phyloP scores from a whole-genome alignment of 2,797 vertebrate species.

The Mus minutoides region DNA sequence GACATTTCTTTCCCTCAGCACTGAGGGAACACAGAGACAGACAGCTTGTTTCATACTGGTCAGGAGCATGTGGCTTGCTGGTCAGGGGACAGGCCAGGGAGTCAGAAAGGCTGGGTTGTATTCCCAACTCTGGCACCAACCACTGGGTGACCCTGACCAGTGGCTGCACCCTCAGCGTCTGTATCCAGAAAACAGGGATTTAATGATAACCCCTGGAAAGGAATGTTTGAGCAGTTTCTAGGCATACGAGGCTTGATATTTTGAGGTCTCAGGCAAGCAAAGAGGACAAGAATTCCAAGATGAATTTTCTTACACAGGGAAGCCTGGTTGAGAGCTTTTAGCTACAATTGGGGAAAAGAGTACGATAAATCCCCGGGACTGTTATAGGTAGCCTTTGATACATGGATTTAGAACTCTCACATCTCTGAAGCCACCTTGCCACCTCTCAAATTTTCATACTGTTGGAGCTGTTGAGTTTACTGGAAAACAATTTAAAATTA shows the following conservation, averaged over 20 bases:
- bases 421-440: slow-evolving; percentile 51
- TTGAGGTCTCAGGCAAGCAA: slow-evolving; percentile 54
- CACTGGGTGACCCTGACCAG: slow-evolving; percentile 75
- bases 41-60: slow-evolving; percentile 70
- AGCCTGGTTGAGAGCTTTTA: slow-evolving; percentile 46
- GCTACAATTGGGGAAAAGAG: slow-evolving; percentile 28
- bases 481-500: slow-evolving; percentile 76
- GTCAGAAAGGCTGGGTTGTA: slow-evolving; percentile 81
- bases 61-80: slow-evolving; percentile 72
- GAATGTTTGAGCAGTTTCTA: slow-evolving; percentile 63
- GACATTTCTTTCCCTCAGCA: slow-evolving; percentile 28
- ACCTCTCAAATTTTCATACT: slow-evolving; percentile 68
- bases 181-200: slow-evolving; percentile 58
- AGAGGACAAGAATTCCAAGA: slow-evolving; percentile 48
- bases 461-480: slow-evolving; percentile 62
- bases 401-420: slow-evolving; percentile 18
- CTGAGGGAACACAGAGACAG: slow-evolving; percentile 50
- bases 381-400: slow-evolving; percentile 62
- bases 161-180: slow-evolving; percentile 48
- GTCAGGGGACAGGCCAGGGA: slow-evolving; percentile 72
- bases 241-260: not conserved
- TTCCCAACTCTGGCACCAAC: slow-evolving; percentile 76
- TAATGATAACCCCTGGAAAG: slow-evolving; percentile 70
- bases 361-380: slow-evolving; percentile 36
- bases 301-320: slow-evolving; percentile 56